Conservation (phyloP, 2,797 vertebrate species). For the Sardinella longiceps region DNA sequence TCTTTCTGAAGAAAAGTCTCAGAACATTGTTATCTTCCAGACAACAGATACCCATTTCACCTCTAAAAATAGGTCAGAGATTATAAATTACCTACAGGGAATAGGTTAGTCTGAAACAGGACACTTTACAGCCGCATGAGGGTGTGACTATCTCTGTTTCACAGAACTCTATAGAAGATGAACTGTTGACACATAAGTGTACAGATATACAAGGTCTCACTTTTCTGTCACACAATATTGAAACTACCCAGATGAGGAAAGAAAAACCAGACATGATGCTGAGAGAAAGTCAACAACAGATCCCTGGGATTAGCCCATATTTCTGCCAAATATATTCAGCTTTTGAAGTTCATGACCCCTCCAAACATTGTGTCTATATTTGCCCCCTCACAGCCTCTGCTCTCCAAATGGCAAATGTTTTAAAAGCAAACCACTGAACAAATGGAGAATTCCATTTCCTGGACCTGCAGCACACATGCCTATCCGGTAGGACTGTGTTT, state of each 20-base stretch:
- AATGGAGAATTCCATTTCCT: constrained; percentile 21
- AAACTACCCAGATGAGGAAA: neutral
- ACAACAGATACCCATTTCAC: constrained; percentile 18
- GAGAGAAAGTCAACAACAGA: neutral
- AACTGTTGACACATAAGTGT: neutral
- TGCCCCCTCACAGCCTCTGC: neutral
- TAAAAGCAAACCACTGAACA: neutral
- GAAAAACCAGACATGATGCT: neutral
- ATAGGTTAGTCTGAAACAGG: neutral
- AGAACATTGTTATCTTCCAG: constrained; percentile 31
- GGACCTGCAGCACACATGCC: neutral
- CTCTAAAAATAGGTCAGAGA: constrained; percentile 36
- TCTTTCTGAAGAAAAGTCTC: neutral
- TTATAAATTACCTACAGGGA: constrained; percentile 32
- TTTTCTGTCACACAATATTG: neutral
- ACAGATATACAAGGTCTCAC: neutral
- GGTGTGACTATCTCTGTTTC: constrained; percentile 15
- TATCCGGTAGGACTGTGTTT: neutral
- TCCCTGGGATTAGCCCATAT: neutral
- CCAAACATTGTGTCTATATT: neutral
- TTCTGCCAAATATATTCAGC: neutral
- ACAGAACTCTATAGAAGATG: neutral
- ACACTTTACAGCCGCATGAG: neutral
- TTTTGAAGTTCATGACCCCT: neutral
- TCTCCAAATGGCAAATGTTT: constrained; percentile 8